Evolutionary conservation across 2,888 invertebrate species (phyloP), one percentile per base, ranked within the genome.

Genomic region (Margaritifera margaritifera): DNA sequence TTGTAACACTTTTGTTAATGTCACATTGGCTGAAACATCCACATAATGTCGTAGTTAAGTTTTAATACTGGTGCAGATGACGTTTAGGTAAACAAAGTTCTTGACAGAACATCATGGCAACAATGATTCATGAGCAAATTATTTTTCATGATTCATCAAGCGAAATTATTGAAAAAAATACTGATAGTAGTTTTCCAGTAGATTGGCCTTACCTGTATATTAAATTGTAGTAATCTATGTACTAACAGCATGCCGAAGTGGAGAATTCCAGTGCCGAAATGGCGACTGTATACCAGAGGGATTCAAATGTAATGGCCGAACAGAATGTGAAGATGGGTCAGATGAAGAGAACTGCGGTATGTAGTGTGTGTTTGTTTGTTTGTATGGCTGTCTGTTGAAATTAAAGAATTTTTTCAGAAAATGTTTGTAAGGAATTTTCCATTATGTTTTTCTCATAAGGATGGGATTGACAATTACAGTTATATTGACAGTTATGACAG

Each of bases 241-340:
- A 52, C 59, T 63, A 69, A 50, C 50, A 62, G 62, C 55, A 20
- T 95, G 95, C 87, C 88, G 90, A 20, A 77, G 88, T 5, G 89
- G 90, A 65, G 92, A 94, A 84, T 93, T 92, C 88, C 91, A 90
- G 75, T 94, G 94, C 85, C 89, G 89, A 70, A 92, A 92, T 88
- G 93, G 94, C 63, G 92, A 92, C 81, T 95, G 95, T 89, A 93
- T 95, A 82, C 93, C 93, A 59, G 91, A 93, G 77, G 89, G 92
- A 60, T 91, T 92, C 77, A 92, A 93, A 64, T 96, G 95, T 89
- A 94, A 96, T 88, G 80, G 94, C 71, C 92, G 92, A 83, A 91
- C 92, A 85, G 94, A 95, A 90, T 95, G 95, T 90, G 92, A 92
- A 0, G 94, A 94, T 90, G 92, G 92, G 80, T 93, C 93, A 69